These are phyloP conservation scores for Lithosia quadra DNA, from an alignment of 2,888 invertebrate species.

Conservation along the genomic window DNA sequence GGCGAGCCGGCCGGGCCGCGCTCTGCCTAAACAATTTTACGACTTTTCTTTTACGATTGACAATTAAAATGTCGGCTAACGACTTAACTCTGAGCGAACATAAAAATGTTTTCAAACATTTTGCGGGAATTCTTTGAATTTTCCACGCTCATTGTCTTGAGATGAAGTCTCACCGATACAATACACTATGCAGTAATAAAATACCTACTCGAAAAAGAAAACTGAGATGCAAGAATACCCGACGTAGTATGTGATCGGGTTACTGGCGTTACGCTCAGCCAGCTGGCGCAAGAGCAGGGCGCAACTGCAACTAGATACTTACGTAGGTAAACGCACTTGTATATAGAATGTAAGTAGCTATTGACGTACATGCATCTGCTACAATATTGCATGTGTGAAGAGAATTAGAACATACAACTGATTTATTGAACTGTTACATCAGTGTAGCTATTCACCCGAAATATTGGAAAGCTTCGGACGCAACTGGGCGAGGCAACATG, in stretches of 20 bases:
- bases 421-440: background rate
- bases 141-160: conserved; percentile 30
- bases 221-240: conserved; percentile 18
- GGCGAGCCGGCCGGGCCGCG: conserved; percentile 25
- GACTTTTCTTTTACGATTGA: conserved; percentile 63
- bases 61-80: conserved; percentile 64
- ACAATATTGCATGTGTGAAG: background rate
- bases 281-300: background rate
- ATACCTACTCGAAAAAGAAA: conserved; percentile 27
- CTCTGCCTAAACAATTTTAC: conserved; percentile 59
- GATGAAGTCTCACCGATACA: conserved; percentile 30
- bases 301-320: background rate
- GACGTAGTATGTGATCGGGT: conserved; percentile 18
- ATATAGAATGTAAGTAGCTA: background rate
- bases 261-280: conserved; percentile 1
- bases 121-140: conserved; percentile 38
- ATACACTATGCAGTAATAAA: conserved; percentile 33
- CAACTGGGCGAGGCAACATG: background rate
- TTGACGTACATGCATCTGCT: background rate
- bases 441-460: background rate
- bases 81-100: conserved; percentile 55
- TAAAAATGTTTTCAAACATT: conserved; percentile 57
- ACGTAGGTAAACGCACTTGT: background rate
- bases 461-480: background rate
- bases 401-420: conserved; percentile 3